phyloP scores from a whole-genome alignment of 92 coral and sea anemone genomes.

The Zoanthus solanderi region DNA sequence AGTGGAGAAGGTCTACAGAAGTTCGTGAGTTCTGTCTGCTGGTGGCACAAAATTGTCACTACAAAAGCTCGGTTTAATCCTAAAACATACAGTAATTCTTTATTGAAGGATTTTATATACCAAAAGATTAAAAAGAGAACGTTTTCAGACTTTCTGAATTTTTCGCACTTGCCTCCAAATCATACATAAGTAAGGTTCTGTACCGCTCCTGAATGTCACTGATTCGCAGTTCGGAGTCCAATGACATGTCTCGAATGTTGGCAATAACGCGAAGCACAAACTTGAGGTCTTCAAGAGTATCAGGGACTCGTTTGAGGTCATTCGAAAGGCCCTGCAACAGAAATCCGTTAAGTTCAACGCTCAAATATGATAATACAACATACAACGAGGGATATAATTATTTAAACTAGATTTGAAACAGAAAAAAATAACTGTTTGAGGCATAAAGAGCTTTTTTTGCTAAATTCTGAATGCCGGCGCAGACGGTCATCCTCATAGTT shows the following conservation, averaged over 20 bases:
- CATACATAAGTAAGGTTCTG: slow-evolving; percentile 91
- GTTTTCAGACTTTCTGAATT: neutral
- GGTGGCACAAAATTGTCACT: too few species aligned
- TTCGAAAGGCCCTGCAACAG: slow-evolving; percentile 75
- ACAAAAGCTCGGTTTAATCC: too few species aligned
- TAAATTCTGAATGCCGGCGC: too few species aligned
- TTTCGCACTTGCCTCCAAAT: slow-evolving; percentile 77
- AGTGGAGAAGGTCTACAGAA: too few species aligned
- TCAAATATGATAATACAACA: too few species aligned
- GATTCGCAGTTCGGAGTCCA: slow-evolving; percentile 92
- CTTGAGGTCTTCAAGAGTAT: slow-evolving; percentile 95
- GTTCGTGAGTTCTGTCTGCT: too few species aligned
- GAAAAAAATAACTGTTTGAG: too few species aligned
- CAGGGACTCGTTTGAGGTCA: slow-evolving; percentile 90
- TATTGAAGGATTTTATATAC: neutral
- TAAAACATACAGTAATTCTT: too few species aligned
- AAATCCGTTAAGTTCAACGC: neutral
- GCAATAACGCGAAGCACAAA: slow-evolving; percentile 98
- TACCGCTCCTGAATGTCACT: slow-evolving; percentile 95
- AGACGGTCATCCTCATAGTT: too few species aligned
- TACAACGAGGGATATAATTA: too few species aligned
- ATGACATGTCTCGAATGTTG: slow-evolving; percentile 96
- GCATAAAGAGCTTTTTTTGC: too few species aligned
- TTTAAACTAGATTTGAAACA: too few species aligned
- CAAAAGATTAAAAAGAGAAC: neutral